These are phyloP conservation scores for Microchrysa polita DNA, from an alignment of 2,888 invertebrate species.

Conservation along the genomic window DNA sequence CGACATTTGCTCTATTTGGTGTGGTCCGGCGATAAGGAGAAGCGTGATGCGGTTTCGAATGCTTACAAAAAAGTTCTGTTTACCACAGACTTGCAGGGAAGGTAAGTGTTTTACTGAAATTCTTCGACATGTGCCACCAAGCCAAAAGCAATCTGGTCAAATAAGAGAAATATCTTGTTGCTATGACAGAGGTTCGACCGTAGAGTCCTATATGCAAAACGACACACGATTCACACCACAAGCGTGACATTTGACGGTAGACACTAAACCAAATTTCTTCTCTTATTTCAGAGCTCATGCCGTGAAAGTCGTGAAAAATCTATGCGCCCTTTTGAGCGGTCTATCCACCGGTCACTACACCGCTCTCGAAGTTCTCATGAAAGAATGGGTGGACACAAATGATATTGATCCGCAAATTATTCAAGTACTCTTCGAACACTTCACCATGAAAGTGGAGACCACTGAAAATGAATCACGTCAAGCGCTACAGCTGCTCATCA, in stretches of 20 bases:
- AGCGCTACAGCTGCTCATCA: conserved; percentile 79
- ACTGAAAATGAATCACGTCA: conserved; percentile 76
- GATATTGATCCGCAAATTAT: conserved; percentile 68
- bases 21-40: conserved; percentile 81
- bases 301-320: conserved; percentile 68
- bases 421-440: conserved; percentile 86
- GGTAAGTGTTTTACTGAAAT: conserved; percentile 52
- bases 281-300: conserved; percentile 65
- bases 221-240: too few species aligned
- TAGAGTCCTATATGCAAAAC: too few species aligned
- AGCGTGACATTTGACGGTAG: too few species aligned
- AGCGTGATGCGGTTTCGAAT: conserved; percentile 76
- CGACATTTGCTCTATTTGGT: conserved; percentile 81
- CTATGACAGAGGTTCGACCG: too few species aligned
- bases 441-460: conserved; percentile 77
- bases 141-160: too few species aligned
- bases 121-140: background rate
- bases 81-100: conserved; percentile 60
- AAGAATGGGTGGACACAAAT: conserved; percentile 70
- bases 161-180: too few species aligned
- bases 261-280: background rate
- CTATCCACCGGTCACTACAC: conserved; percentile 70
- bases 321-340: conserved; percentile 67
- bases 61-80: conserved; percentile 72
- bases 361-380: conserved; percentile 71